Evolutionary conservation across 2,797 vertebrate genomes (phyloP).

Genomic region (Aulostomus chinensis): DNA sequence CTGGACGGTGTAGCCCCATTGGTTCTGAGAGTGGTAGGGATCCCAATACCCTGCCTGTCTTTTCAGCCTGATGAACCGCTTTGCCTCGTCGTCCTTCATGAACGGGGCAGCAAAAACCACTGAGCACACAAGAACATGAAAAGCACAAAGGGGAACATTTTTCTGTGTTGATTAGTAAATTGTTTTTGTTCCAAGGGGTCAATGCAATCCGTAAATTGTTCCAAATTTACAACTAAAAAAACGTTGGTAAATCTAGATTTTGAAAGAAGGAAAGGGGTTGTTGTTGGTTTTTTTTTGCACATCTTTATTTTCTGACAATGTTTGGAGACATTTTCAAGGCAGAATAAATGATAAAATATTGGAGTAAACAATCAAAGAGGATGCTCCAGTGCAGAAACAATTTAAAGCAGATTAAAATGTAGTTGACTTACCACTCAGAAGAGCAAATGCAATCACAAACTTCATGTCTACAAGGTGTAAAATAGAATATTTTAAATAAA

Average conservation of each 20-base stretch:
- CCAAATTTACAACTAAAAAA: no score
- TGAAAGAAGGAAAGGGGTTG: no score
- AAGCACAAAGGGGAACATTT: background rate
- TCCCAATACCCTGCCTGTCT: slow-evolving; percentile 74
- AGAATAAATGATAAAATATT: no score
- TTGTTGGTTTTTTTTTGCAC: no score
- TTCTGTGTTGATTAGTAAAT: no score
- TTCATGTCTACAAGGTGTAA: slow-evolving; percentile 55
- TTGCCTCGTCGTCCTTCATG: slow-evolving; percentile 67
- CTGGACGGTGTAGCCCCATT: slow-evolving; percentile 71
- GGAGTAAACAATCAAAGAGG: no score
- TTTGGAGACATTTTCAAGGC: no score
- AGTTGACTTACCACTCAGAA: slow-evolving; percentile 62
- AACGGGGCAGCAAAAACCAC: slow-evolving; percentile 66
- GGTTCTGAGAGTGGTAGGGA: slow-evolving; percentile 69
- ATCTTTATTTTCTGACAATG: no score
- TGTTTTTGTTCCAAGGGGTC: no score
- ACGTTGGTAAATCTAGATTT: no score
- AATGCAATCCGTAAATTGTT: no score
- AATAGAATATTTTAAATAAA: background rate
- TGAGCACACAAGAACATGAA: slow-evolving; percentile 17
- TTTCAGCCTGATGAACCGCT: slow-evolving; percentile 68
- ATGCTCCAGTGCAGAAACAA: no score
- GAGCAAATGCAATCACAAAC: slow-evolving; percentile 48
- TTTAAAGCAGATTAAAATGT: background rate